phyloP scores from a whole-genome alignment of 2,888 invertebrate genomes.

The Eristalis intricaria region DNA sequence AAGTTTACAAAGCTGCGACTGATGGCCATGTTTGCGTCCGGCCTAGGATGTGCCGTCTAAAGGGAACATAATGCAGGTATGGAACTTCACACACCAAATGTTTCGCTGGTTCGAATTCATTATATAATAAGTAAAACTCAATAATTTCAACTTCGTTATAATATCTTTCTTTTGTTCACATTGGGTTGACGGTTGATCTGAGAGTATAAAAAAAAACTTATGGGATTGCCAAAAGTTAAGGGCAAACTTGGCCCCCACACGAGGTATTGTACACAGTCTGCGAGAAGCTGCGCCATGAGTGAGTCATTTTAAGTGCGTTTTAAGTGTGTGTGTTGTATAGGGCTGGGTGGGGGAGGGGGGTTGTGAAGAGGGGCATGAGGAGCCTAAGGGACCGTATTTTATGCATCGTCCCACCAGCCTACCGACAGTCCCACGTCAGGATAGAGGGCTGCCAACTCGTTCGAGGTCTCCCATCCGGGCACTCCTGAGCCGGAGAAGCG shows the following conservation, averaged over 20 bases:
- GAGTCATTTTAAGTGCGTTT: slow-evolving; percentile 30
- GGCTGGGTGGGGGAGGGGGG: not conserved
- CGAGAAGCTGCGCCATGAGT: slow-evolving; percentile 31
- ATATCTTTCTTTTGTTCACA: no score
- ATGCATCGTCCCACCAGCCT: slow-evolving; percentile 49
- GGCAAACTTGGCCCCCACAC: slow-evolving; percentile 41
- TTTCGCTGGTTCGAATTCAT: no score
- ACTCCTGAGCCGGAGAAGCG: slow-evolving; percentile 86
- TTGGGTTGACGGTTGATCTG: no score
- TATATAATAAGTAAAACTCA: no score
- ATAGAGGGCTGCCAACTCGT: slow-evolving; percentile 70
- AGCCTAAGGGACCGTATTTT: slow-evolving; percentile 38
- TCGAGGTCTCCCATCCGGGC: slow-evolving; percentile 85
- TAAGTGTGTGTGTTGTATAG: not conserved
- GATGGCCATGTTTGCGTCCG: no score
- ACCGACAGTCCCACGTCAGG: slow-evolving; percentile 6
- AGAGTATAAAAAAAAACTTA: slow-evolving; percentile 52
- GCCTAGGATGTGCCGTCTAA: no score
- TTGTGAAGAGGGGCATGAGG: no score
- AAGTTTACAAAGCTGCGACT: no score
- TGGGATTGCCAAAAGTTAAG: slow-evolving; percentile 33
- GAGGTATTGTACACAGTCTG: not conserved
- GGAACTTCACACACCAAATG: no score
- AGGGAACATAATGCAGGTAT: no score
- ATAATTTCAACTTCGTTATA: no score